These are phyloP conservation scores for Ariopsis seemanni DNA, from an alignment of 2,113 vertebrate species.

Conservation along the genomic window DNA sequence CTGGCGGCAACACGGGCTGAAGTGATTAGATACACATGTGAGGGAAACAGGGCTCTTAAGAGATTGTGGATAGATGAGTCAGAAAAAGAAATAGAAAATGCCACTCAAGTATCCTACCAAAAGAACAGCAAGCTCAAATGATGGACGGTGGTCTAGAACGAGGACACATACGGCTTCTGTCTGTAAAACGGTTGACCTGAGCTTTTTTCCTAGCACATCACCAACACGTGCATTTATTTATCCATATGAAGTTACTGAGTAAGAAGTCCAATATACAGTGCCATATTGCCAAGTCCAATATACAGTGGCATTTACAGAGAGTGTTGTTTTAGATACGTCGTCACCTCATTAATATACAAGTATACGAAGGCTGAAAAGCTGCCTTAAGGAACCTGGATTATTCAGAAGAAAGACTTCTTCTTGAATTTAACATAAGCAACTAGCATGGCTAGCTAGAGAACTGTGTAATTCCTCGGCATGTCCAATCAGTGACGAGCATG, in stretches of 20 bases:
- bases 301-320: neutral
- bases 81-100: slow-evolving; percentile 7
- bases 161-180: neutral
- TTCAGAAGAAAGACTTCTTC: neutral
- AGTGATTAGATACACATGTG: neutral
- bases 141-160: neutral
- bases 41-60: neutral
- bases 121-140: neutral
- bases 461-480: neutral
- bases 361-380: neutral
- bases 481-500: neutral
- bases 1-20: neutral
- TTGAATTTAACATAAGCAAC: neutral
- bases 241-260: neutral
- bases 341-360: neutral
- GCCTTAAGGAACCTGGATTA: neutral
- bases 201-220: neutral
- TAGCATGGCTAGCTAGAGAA: neutral
- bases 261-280: neutral
- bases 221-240: too few relatives aligned
- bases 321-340: neutral
- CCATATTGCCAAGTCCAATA: neutral
- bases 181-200: neutral
- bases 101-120: neutral
- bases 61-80: slow-evolving; percentile 3